phyloP scores from a whole-genome alignment of 2,888 invertebrate species.

The Ochropacha duplaris region DNA sequence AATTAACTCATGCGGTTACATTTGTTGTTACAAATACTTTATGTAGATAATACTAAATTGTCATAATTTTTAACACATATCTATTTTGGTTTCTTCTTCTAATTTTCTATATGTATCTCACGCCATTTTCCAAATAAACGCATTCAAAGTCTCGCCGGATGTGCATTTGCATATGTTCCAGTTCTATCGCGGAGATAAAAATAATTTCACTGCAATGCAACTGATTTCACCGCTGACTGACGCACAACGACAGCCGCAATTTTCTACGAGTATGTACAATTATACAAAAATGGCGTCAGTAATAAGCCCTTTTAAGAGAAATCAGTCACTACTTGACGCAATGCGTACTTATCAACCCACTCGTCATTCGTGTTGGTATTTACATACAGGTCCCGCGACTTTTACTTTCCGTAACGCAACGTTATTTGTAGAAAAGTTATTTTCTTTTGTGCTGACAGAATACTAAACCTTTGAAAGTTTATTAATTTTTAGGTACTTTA shows the following conservation, averaged over 20 bases:
- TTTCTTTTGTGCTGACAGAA: not conserved
- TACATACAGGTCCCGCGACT: slow-evolving; percentile 14
- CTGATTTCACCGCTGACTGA: too few relatives aligned
- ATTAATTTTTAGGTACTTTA: not conserved
- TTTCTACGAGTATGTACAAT: not conserved
- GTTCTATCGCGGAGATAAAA: slow-evolving; percentile 23
- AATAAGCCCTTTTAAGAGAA: slow-evolving; percentile 4
- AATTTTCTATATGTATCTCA: not conserved
- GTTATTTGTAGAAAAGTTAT: not conserved
- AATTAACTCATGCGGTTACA: too few relatives aligned
- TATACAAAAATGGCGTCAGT: not conserved
- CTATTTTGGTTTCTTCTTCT: too few relatives aligned
- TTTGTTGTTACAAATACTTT: too few relatives aligned
- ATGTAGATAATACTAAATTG: too few relatives aligned
- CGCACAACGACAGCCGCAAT: not conserved
- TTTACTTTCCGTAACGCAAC: not conserved
- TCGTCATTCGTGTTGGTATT: slow-evolving; percentile 22
- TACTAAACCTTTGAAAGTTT: not conserved
- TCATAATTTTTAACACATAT: too few relatives aligned
- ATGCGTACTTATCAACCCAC: slow-evolving; percentile 1
- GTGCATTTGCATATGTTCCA: slow-evolving; percentile 26
- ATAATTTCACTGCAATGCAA: slow-evolving; percentile 25
- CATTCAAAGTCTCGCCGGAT: slow-evolving; percentile 5
- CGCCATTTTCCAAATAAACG: slow-evolving; percentile 7
- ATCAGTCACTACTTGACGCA: not conserved